Conservation (phyloP, 2,888 invertebrate genomes). For the Bugulina stolonifera region DNA sequence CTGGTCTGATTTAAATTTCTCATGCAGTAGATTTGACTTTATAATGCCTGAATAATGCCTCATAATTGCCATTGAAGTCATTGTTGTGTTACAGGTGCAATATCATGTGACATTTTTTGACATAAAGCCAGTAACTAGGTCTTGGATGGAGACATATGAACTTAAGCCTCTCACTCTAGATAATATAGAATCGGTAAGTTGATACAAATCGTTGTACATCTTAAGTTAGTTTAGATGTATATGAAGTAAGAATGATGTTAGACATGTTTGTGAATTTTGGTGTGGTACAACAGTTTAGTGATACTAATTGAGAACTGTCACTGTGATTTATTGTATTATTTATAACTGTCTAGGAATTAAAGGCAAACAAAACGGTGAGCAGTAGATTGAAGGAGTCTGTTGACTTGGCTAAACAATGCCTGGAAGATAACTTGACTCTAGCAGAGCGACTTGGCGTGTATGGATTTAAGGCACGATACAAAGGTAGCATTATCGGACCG, state of each 20-base stretch:
- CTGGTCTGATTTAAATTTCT: too few relatives aligned
- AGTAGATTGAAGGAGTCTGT: background rate
- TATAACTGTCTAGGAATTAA: background rate
- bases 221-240: too few relatives aligned
- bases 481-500: background rate
- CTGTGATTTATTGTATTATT: background rate
- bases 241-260: too few relatives aligned
- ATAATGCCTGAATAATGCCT: too few relatives aligned
- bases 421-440: background rate
- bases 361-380: background rate
- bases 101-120: constrained; percentile 48
- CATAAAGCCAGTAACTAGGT: constrained; percentile 37
- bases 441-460: background rate
- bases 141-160: constrained; percentile 36
- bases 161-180: constrained; percentile 32
- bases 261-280: too few relatives aligned
- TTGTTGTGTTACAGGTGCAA: too few relatives aligned
- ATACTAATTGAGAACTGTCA: too few relatives aligned
- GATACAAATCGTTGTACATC: too few relatives aligned
- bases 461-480: background rate
- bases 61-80: too few relatives aligned
- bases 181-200: too few relatives aligned
- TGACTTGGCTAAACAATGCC: background rate
- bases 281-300: too few relatives aligned
- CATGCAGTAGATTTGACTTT: too few relatives aligned